phyloP scores from a whole-genome alignment of 2,888 invertebrate genomes.

The Coelopa pilipes region DNA sequence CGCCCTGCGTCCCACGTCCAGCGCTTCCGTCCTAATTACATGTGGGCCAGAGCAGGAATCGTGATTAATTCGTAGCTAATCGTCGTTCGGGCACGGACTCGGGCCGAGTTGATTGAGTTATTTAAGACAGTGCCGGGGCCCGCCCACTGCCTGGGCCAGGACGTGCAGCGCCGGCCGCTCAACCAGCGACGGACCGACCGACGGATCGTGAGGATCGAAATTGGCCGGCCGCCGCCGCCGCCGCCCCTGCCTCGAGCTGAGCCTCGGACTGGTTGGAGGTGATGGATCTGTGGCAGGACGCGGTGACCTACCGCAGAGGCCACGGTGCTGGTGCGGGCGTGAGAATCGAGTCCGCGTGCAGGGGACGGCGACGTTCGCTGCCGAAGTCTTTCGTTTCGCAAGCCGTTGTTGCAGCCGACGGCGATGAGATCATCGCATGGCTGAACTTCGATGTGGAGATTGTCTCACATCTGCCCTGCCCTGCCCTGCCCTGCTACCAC shows the following conservation, averaged over 20 bases:
- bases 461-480: not conserved
- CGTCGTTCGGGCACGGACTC: not conserved
- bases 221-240: not conserved
- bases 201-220: not conserved
- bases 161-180: too few relatives aligned
- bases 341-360: not conserved
- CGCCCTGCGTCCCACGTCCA: not conserved
- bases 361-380: not conserved
- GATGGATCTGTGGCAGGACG: slow-evolving; percentile 21
- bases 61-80: slow-evolving; percentile 29
- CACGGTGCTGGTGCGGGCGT: not conserved
- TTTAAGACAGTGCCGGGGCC: not conserved
- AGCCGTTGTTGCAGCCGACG: not conserved
- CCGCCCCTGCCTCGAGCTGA: not conserved
- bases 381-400: not conserved
- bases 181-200: too few relatives aligned
- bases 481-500: not conserved
- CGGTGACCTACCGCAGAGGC: slow-evolving; percentile 22
- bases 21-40: slow-evolving; percentile 26
- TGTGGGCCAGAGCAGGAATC: slow-evolving; percentile 22
- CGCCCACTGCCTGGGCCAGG: not conserved
- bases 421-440: slow-evolving; percentile 10
- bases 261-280: slow-evolving; percentile 4
- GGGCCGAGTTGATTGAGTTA: slow-evolving; percentile 23
- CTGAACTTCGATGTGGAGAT: not conserved